Conservation (phyloP, 2,797 vertebrate species). For the Alauda arvensis region DNA sequence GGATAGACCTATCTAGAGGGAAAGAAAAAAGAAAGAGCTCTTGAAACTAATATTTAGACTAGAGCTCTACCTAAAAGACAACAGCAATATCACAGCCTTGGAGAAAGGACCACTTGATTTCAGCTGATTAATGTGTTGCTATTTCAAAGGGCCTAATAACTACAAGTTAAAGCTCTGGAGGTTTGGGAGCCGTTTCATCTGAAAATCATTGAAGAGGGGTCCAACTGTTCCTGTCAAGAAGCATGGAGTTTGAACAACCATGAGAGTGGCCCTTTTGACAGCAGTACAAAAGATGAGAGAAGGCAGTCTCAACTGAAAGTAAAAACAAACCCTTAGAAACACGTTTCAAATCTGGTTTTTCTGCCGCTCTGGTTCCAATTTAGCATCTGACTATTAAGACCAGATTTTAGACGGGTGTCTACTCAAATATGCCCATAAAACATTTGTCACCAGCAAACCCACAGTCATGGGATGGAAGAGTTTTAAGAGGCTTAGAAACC, state of each 20-base stretch:
- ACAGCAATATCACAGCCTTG: conserved; percentile 1
- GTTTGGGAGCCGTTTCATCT: conserved; percentile 44
- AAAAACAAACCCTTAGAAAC: conserved; percentile 57
- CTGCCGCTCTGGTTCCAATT: conserved; percentile 47
- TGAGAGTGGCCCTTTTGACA: conserved; percentile 46
- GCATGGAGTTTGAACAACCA: conserved; percentile 59
- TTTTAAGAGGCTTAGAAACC: conserved; percentile 19
- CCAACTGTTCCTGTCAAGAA: conserved; percentile 59
- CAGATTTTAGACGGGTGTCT: conserved; percentile 50
- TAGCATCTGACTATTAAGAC: conserved; percentile 59
- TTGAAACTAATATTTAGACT: conserved; percentile 29
- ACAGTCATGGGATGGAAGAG: neutral
- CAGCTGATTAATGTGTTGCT: conserved; percentile 55
- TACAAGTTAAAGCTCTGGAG: conserved; percentile 49
- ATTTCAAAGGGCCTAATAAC: conserved; percentile 54
- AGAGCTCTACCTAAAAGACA: conserved; percentile 9
- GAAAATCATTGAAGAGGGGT: conserved; percentile 48
- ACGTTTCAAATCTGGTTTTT: conserved; percentile 47
- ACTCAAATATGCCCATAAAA: conserved; percentile 56
- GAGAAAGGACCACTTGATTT: conserved; percentile 40
- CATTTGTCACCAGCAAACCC: conserved; percentile 49
- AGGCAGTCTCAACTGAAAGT: conserved; percentile 49
- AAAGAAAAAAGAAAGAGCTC: neutral
- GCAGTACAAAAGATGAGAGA: conserved; percentile 59
- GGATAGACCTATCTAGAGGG: neutral